Base-by-base conservation (phyloP, 2,797 vertebrate genomes). In the Epinephelus awoara region DNA sequence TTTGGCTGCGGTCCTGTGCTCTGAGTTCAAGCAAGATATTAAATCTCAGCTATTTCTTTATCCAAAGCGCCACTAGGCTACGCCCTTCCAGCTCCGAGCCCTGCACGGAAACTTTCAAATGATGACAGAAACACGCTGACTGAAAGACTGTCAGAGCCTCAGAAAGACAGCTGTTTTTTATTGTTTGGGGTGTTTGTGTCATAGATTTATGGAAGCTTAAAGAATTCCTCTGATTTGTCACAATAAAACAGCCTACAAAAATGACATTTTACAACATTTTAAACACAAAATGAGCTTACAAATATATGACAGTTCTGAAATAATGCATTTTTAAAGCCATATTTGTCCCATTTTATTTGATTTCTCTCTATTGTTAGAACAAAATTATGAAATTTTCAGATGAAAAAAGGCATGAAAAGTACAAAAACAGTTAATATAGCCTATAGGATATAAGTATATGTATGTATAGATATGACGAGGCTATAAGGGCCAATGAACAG, bases 51-150 rank as follows among this genome's bases (percentile, higher is more conserved):
- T n/a, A 4, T 50, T 57, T 71, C 6, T 21, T 51, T n/a, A 13
- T 23, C 38, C 44, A 2, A 54, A 77, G 66, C 38, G 25, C 59
- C 72, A 59, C 63, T 40, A 77, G 85, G 74, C 76, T 80, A 78
- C 89, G 79, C 85, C 83, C 85, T 81, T 61, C 44, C 34, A 79
- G 69, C 81, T n/a, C 56, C 57, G 5, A 50, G 18, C 38, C 21
- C 34, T 2, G n/a, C 19, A 21, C 19, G 46, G 1, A 70, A 86
- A 83, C 69, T 86, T 88, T 66, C 9, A 42, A 34, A 42, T 23
- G 3, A 3, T 62, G 13, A 44, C 21, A 56, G 21, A 46, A 15
- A 34, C 61, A 46, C 8, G 38, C 18, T 34, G 54, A 47, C 44
- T 23, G 46, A 67, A 51, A 42, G 63, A 73, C 14, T 23, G 11